phyloP scores from a whole-genome alignment of 2,797 vertebrate genomes.

The Sebastes variabilis region DNA sequence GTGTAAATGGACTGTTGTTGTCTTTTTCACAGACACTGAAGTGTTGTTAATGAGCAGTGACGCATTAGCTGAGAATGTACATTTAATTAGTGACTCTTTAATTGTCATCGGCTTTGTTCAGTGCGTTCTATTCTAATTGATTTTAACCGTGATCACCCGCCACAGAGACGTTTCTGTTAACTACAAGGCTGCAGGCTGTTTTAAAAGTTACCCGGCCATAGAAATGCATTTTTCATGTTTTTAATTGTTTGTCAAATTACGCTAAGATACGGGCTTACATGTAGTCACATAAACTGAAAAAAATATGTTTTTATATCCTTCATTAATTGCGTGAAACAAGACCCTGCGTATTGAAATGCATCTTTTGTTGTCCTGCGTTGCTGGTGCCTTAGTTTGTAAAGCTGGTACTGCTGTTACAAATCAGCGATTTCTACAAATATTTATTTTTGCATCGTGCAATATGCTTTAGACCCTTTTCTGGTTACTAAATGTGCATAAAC shows the following conservation, averaged over 20 bases:
- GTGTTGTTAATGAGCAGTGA: background rate
- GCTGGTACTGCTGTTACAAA: conserved; percentile 27
- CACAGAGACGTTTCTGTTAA: background rate
- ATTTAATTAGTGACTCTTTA: background rate
- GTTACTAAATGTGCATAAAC: background rate
- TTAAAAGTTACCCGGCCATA: background rate
- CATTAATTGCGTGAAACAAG: background rate
- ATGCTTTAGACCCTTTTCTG: conserved; percentile 2
- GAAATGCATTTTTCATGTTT: background rate
- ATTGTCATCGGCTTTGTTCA: background rate
- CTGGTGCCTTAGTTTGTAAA: conserved; percentile 72
- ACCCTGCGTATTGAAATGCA: background rate
- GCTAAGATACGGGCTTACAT: background rate
- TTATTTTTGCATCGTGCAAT: conserved; percentile 20
- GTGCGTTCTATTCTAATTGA: conserved; percentile 1
- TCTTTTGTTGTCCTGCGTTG: conserved; percentile 39
- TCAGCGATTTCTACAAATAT: conserved; percentile 27
- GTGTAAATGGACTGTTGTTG: background rate
- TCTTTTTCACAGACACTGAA: background rate
- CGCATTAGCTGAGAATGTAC: background rate
- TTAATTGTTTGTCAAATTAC: background rate
- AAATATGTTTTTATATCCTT: background rate
- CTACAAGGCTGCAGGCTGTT: background rate
- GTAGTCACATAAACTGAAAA: background rate
- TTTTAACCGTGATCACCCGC: background rate